Conservation (phyloP, 2,113 vertebrate genomes). For the Poeciliopsis occidentalis region DNA sequence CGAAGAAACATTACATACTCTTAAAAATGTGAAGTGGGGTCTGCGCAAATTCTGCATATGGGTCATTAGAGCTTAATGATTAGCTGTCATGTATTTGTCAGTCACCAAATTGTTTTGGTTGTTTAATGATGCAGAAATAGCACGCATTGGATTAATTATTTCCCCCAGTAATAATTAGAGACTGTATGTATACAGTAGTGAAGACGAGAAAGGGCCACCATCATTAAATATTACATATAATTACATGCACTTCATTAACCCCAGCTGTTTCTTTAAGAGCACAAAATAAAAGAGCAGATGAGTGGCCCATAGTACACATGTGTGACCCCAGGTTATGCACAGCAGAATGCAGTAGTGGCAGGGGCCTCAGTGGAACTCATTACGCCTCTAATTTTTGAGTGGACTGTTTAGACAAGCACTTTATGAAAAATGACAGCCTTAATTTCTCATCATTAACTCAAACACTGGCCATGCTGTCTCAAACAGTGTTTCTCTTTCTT, state of each 20-base stretch:
- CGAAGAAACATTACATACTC: neutral
- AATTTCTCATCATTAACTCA: slow-evolving; percentile 48
- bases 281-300: slow-evolving; percentile 6
- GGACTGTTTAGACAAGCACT: slow-evolving; percentile 65
- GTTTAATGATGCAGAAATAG: slow-evolving; percentile 50
- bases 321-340: slow-evolving; percentile 19
- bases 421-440: slow-evolving; percentile 54
- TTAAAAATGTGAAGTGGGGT: slow-evolving; percentile 25
- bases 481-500: slow-evolving; percentile 8
- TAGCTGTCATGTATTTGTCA: slow-evolving; percentile 29
- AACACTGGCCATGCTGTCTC: slow-evolving; percentile 35
- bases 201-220: slow-evolving; percentile 1
- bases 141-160: slow-evolving; percentile 60
- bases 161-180: slow-evolving; percentile 43
- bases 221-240: slow-evolving; percentile 62
- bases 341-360: slow-evolving; percentile 24
- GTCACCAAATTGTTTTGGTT: slow-evolving; percentile 53
- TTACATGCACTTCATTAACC: slow-evolving; percentile 65
- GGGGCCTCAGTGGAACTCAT: slow-evolving; percentile 55
- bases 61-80: slow-evolving; percentile 66
- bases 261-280: slow-evolving; percentile 14
- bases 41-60: slow-evolving; percentile 36
- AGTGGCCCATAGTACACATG: slow-evolving; percentile 8
- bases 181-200: slow-evolving; percentile 21
- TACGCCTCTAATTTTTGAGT: slow-evolving; percentile 39